Evolutionary conservation across 2,797 vertebrate species (phyloP), one percentile per base, ranked within the genome.

Genomic region (Myripristis murdjan): DNA sequence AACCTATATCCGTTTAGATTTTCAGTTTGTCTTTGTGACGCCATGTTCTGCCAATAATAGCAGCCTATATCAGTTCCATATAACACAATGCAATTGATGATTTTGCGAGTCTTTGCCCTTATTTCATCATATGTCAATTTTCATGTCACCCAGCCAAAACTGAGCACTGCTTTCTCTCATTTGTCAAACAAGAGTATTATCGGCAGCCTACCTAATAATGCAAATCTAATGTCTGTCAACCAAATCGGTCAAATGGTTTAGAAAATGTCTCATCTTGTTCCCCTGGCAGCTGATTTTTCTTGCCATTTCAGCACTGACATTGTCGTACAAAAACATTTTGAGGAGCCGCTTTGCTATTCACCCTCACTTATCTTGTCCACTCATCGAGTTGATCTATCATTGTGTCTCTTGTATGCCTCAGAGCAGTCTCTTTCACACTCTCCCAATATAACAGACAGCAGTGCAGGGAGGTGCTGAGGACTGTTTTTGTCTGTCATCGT

Each of bases 401-500:
- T 86, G 75, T 82, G 73, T 84, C 89, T 89, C 83, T 91, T 94
- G 89, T 92, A 51, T 68, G 80, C 83, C 85, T 90, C 85, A 75
- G 84, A 85, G 89, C 87, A 86, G 91, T 69, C 92, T 89, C 28
- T 91, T 92, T 92, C 88, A 94, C 89, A 88, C 89, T 91, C 85
- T 69, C 66, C 46, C 76, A 72, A 79, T 84, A 87, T 87, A 88
- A 91, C 90, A 89, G 91, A 86, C 89, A 78, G 87, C 84, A 73
- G 79, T 85, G 82, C 74, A 79, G 91, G 90, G 92, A 89, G 89
- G 90, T 88, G 92, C 87, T 90, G 85, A 84, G 89, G 88, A 91
- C 89, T 90, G 92, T 93, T 93, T 92, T 93, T 92, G 92, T 93
- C 91, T 93, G 91, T 93, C 87, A 88, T 91, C 88, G 86, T 92